Conservation (phyloP, 2,888 invertebrate species). For the Gryllus longicercus region DNA sequence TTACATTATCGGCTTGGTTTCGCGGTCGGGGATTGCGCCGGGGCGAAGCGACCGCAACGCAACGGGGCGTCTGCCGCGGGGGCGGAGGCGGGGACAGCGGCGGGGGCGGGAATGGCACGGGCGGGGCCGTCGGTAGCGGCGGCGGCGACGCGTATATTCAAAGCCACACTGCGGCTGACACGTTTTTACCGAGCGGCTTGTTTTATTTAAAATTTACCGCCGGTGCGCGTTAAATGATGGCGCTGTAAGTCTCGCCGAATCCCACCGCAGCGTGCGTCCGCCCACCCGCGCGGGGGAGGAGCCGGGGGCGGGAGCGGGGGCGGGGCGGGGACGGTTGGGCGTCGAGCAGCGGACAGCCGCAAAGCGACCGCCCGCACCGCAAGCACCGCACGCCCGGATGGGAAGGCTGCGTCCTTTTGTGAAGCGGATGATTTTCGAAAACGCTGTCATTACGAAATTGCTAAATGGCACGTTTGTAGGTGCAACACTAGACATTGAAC, state of each 20-base stretch:
- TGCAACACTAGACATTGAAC: no score
- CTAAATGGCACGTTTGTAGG: no score
- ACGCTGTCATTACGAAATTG: no score
- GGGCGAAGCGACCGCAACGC: conserved; percentile 1
- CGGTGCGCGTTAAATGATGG: background rate
- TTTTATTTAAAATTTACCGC: background rate
- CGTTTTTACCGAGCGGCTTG: background rate
- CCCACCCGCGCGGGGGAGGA: background rate
- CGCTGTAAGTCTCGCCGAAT: background rate
- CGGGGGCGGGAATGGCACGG: background rate
- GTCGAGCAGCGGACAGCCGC: background rate
- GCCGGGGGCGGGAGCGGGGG: background rate
- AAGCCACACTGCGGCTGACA: conserved; percentile 8
- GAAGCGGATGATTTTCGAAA: no score
- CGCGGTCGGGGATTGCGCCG: background rate
- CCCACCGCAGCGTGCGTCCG: background rate
- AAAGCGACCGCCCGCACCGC: background rate
- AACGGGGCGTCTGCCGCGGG: background rate
- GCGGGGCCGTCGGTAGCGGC: background rate
- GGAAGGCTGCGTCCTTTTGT: no score
- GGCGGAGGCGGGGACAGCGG: background rate
- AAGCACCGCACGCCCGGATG: background rate
- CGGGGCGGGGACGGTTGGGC: background rate
- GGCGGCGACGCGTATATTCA: background rate
- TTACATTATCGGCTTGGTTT: conserved; percentile 8